Percentiles rank a stretch among this genome's conserved stretches.
phyloP scores from a whole-genome alignment of 2,113 vertebrate species.

The Oxyura jamaicensis region DNA sequence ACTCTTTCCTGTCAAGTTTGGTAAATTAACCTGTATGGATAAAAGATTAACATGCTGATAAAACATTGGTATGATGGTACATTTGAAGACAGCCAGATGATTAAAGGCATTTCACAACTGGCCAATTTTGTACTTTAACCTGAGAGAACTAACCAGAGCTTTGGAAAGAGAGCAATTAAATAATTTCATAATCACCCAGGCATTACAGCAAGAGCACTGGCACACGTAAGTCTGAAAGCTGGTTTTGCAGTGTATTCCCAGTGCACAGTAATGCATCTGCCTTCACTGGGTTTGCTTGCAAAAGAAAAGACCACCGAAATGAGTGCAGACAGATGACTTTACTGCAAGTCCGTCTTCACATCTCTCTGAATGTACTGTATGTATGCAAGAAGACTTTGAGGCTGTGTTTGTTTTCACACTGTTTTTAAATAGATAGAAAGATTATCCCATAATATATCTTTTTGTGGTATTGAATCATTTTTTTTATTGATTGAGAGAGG shows the following conservation, averaged over 20 bases:
- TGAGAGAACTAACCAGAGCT: background rate
- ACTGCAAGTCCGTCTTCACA: background rate
- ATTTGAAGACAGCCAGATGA: background rate
- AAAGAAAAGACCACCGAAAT: background rate
- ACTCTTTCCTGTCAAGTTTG: background rate
- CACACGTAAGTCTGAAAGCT: background rate
- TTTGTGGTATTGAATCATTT: background rate
- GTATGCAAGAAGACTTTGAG: background rate
- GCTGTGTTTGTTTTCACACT: background rate
- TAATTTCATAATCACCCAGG: background rate
- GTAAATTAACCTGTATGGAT: background rate
- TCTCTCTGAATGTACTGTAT: background rate
- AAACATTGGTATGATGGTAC: background rate
- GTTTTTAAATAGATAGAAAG: background rate
- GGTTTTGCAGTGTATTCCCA: background rate
- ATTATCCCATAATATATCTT: background rate
- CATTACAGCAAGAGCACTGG: background rate
- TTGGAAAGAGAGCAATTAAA: conserved; percentile 10
- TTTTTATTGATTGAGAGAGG: background rate
- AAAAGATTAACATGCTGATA: background rate
- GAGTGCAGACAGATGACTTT: background rate
- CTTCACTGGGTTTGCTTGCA: background rate
- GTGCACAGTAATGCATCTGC: background rate
- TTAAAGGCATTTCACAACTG: conserved; percentile 6
- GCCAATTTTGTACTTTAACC: conserved; percentile 1